phyloP scores from a whole-genome alignment of 2,113 vertebrate species.

The Catharus minimus region DNA sequence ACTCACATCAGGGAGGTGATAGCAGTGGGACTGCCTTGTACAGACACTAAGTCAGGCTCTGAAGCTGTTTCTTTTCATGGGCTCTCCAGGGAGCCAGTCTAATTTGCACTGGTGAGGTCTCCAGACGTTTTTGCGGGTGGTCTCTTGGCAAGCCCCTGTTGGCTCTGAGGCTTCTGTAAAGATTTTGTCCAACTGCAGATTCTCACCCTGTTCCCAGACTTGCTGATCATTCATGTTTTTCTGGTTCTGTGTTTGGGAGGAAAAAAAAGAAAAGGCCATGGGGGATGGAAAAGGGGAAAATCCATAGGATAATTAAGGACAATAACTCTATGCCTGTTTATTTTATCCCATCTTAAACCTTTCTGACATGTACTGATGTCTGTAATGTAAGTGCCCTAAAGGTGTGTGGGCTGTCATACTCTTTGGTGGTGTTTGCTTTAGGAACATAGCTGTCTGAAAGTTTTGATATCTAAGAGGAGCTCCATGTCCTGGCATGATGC shows the following conservation, averaged over 20 bases:
- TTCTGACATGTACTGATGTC: conserved; percentile 74
- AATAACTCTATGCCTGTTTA: conserved; percentile 62
- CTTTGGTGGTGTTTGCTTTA: conserved; percentile 74
- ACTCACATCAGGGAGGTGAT: background rate
- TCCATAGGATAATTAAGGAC: conserved; percentile 44
- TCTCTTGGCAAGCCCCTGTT: background rate
- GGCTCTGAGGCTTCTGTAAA: background rate
- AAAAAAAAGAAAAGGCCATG: background rate
- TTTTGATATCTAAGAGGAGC: conserved; percentile 65
- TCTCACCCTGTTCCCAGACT: background rate
- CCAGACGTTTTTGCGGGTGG: background rate
- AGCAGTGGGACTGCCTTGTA: too few relatives aligned
- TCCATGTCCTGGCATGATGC: conserved; percentile 69
- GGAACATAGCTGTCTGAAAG: conserved; percentile 76
- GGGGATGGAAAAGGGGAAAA: conserved; percentile 46
- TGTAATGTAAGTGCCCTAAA: conserved; percentile 72
- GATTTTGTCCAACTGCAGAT: background rate
- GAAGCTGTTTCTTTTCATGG: background rate
- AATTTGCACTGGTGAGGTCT: background rate
- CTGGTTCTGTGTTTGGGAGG: background rate
- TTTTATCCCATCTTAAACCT: conserved; percentile 76
- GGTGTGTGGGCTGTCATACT: conserved; percentile 77
- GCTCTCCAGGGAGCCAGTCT: background rate
- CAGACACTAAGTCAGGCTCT: background rate
- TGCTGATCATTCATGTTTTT: conserved; percentile 28